Conservation (phyloP, 37 sponge, comb jelly and placozoan genomes). For the Haliclona indistincta region DNA sequence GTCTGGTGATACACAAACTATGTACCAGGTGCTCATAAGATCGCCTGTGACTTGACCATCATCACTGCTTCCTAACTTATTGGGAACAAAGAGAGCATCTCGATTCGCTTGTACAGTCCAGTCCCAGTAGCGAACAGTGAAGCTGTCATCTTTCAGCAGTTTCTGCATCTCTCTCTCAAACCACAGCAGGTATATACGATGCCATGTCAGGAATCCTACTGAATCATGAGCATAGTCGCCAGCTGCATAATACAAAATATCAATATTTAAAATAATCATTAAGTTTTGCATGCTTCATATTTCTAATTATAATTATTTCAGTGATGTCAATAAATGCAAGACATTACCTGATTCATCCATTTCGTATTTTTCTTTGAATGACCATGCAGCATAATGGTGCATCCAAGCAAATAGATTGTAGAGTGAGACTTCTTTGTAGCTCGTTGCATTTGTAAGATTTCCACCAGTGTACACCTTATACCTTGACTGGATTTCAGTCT, state of each 20-base stretch:
- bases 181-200: too few relatives aligned
- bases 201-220: background rate
- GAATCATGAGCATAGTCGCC: slow-evolving; percentile 1
- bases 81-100: background rate
- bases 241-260: background rate
- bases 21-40: too few relatives aligned
- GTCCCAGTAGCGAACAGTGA: background rate
- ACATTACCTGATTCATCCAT: too few relatives aligned
- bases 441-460: slow-evolving; percentile 1
- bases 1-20: too few relatives aligned
- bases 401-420: slow-evolving; percentile 49
- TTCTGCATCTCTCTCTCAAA: slow-evolving; percentile 9
- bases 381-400: slow-evolving; percentile 63
- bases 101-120: background rate
- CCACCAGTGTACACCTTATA: background rate
- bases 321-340: too few relatives aligned
- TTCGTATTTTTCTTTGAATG: too few relatives aligned
- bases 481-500: slow-evolving; percentile 18
- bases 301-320: too few relatives aligned
- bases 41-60: background rate
- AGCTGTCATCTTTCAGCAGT: background rate
- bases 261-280: too few relatives aligned
- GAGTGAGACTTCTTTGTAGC: too few relatives aligned
- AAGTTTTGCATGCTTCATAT: too few relatives aligned
- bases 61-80: background rate